Conservation (phyloP, 2,113 vertebrate genomes). For the Stomatorhinus ivindoensis region DNA sequence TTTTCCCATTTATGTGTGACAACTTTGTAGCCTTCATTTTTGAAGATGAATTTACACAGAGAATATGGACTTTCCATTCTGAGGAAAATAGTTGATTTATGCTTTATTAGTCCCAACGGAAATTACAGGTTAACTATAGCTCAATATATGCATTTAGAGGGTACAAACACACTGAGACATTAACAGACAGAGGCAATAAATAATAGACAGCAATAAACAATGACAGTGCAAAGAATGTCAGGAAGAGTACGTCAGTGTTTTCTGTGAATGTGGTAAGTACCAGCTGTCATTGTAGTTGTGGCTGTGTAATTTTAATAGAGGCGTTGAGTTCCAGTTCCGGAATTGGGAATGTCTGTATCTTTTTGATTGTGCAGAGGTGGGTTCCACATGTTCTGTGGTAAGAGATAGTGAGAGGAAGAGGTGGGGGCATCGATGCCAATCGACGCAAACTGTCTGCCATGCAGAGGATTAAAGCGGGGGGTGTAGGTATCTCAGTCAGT, state of each 20-base stretch:
- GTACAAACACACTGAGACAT: not conserved
- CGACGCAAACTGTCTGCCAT: slow-evolving; percentile 40
- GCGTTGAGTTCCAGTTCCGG: not conserved
- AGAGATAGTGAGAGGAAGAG: slow-evolving; percentile 16
- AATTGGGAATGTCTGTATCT: not conserved
- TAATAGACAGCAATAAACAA: not conserved
- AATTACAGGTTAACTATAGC: not conserved
- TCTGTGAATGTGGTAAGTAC: not conserved
- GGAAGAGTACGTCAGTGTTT: not conserved
- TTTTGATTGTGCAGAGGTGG: not conserved
- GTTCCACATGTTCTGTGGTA: not conserved
- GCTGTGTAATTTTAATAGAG: not conserved
- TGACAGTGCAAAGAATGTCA: not conserved
- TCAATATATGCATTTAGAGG: not conserved
- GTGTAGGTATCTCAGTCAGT: slow-evolving; percentile 37
- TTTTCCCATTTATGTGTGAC: not conserved
- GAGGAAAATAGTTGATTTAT: not conserved
- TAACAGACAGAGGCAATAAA: not conserved
- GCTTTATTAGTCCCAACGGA: not conserved
- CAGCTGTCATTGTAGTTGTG: not conserved
- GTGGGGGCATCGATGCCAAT: slow-evolving; percentile 48
- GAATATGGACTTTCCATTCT: not conserved
- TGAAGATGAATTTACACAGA: not conserved
- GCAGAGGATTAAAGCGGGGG: slow-evolving; percentile 46
- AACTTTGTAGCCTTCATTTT: not conserved